A percentile compares a stretch with the other conserved stretches of the same genome.
These are phyloP conservation scores for Ametastegia equiseti DNA, from an alignment of 2,888 invertebrate genomes.

Conservation along the genomic window DNA sequence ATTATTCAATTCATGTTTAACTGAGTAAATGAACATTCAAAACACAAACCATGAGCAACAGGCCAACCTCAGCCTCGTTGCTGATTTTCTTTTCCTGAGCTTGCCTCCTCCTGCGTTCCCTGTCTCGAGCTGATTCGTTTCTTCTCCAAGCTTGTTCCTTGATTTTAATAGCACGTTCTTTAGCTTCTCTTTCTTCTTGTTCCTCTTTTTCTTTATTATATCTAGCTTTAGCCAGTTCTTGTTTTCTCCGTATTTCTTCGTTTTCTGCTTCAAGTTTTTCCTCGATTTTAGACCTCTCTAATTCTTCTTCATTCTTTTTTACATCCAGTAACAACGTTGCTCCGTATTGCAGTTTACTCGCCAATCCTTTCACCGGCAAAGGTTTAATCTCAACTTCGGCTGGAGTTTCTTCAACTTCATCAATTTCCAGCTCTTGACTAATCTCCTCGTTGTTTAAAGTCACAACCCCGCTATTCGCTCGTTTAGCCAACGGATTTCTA, in stretches of 20 bases:
- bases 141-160: constrained; percentile 53
- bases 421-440: constrained; percentile 47
- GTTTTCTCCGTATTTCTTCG: constrained; percentile 14
- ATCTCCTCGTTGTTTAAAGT: constrained; percentile 54
- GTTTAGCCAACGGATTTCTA: background rate
- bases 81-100: constrained; percentile 19
- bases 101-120: background rate
- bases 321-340: background rate
- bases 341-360: constrained; percentile 10
- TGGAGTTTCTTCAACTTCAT: constrained; percentile 32
- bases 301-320: constrained; percentile 47
- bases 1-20: too few species aligned
- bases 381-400: constrained; percentile 51
- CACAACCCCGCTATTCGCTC: background rate
- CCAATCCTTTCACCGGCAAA: constrained; percentile 23
- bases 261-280: constrained; percentile 49
- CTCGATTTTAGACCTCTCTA: constrained; percentile 44
- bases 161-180: background rate
- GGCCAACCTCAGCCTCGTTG: background rate
- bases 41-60: constrained; percentile 48
- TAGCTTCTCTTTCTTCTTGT: constrained; percentile 3
- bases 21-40: too few species aligned
- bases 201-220: constrained; percentile 28
- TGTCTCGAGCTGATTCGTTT: background rate
- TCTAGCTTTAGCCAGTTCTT: background rate